A percentile compares a stretch with the other conserved stretches of the same genome.
Evolutionary conservation across 2,888 invertebrate species (phyloP).

Genomic region (Acleris holmiana): DNA sequence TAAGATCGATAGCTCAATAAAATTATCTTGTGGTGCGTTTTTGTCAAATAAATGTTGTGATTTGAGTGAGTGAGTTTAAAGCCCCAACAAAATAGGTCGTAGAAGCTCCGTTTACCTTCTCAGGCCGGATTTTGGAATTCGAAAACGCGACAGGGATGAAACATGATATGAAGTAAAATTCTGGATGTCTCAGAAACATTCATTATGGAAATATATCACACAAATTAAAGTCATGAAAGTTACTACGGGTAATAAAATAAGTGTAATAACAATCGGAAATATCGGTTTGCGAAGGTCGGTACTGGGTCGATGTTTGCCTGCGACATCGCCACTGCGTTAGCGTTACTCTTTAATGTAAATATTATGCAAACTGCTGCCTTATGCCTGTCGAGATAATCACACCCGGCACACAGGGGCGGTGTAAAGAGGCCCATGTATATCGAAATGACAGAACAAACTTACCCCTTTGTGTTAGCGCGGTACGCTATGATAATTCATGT

Average conservation of each 20-base stretch:
- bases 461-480: conserved; percentile 23
- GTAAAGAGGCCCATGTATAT: conserved; percentile 29
- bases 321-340: conserved; percentile 42
- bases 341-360: conserved; percentile 57
- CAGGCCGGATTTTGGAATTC: too few relatives aligned
- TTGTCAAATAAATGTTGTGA: too few relatives aligned
- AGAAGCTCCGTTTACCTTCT: too few relatives aligned
- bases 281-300: conserved; percentile 25
- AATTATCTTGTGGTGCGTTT: too few relatives aligned
- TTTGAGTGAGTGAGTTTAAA: too few relatives aligned
- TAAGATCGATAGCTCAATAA: too few relatives aligned
- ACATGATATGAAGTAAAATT: too few relatives aligned
- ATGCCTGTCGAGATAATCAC: conserved; percentile 44
- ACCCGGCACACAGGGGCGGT: conserved; percentile 25
- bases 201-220: neutral
- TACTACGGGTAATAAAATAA: neutral
- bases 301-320: conserved; percentile 39
- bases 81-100: too few relatives aligned
- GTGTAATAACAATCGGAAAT: conserved; percentile 5
- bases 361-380: conserved; percentile 58
- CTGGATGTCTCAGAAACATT: too few relatives aligned
- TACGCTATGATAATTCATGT: conserved; percentile 31
- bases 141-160: too few relatives aligned
- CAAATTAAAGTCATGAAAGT: neutral
- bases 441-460: conserved; percentile 32